Evolutionary conservation across 2,113 vertebrate genomes (phyloP), one percentile per base, ranked within the genome.

Genomic region (Eubucco bourcierii): DNA sequence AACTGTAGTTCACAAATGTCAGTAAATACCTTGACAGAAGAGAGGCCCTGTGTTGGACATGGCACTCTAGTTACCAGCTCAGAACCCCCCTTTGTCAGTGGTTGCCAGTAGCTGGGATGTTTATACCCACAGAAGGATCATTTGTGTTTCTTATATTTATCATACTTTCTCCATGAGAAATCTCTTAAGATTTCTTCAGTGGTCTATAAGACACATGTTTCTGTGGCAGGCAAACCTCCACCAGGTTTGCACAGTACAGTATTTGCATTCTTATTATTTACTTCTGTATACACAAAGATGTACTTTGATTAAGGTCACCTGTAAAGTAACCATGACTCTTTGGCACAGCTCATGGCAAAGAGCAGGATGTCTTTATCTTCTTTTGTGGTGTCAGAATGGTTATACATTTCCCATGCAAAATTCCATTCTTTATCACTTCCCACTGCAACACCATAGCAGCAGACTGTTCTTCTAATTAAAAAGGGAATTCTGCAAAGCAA

Each of bases 381-480:
- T 3, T 81, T 25, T 24, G 21, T 15, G 0, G 39, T 66, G 16
- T 79, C 12, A 1, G 70, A 86, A 25, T 74, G 96, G 28, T 87
- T 88, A 47, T 97, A 97, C 80, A 94, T 81, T 67, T 95, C 82
- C 96, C 97, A 97, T 31, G 97, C 94, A 94, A 98, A 98, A 52
- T 98, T 95, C 98, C 98, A 98, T 91, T 98, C 98, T 95, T 97
- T 95, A 23, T 98, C 97, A 71, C 82, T 97, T 95, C 98, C 98
- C 72, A 73, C 7, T 81, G 96, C 97, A 93, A 98, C 25, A 68
- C 93, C 98, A 84, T 97, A 97, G 89, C 98, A 98, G 76, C 93
- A 96, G 80, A 98, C 60, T 1, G 88, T 67, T 68, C n/a, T 87
- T 96, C 88, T 97, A 92, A 98, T 91, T 8, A 89, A 90, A 81